A percentile compares a stretch with the other conserved stretches of the same genome.
Evolutionary conservation across 2,797 vertebrate genomes (phyloP).

Genomic region (Cephalopachus bancanus): DNA sequence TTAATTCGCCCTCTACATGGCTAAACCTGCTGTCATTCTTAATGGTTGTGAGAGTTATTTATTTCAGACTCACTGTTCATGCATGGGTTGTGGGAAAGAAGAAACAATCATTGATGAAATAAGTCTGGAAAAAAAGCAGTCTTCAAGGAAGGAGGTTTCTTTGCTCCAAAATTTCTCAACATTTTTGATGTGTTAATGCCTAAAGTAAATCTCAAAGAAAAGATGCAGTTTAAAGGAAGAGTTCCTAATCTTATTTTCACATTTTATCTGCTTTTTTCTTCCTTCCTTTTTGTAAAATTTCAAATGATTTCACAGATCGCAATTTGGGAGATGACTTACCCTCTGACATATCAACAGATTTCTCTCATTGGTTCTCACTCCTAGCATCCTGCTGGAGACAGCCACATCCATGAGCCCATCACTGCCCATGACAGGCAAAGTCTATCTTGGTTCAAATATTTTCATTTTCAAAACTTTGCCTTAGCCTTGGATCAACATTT

Average conservation of each 20-base stretch:
- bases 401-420: not conserved
- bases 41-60: not conserved
- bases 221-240: not conserved
- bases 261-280: too few species aligned
- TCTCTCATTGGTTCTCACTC: not conserved
- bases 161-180: not conserved
- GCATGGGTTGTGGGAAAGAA: not conserved
- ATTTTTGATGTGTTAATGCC: not conserved
- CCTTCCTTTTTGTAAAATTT: not conserved
- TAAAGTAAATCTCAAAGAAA: not conserved
- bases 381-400: not conserved
- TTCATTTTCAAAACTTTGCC: not conserved
- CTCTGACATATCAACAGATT: not conserved
- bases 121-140: not conserved
- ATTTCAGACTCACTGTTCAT: slow-evolving; percentile 6
- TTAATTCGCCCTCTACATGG: not conserved
- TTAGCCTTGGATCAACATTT: not conserved
- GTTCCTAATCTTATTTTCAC: not conserved
- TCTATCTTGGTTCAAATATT: not conserved
- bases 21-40: not conserved
- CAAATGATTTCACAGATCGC: not conserved
- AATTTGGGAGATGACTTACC: not conserved
- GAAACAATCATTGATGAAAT: not conserved
- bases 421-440: not conserved
- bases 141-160: not conserved